Evolutionary conservation across 2,797 vertebrate genomes (phyloP), one percentile per base, ranked within the genome.

Genomic region (Epinephelus awoara): DNA sequence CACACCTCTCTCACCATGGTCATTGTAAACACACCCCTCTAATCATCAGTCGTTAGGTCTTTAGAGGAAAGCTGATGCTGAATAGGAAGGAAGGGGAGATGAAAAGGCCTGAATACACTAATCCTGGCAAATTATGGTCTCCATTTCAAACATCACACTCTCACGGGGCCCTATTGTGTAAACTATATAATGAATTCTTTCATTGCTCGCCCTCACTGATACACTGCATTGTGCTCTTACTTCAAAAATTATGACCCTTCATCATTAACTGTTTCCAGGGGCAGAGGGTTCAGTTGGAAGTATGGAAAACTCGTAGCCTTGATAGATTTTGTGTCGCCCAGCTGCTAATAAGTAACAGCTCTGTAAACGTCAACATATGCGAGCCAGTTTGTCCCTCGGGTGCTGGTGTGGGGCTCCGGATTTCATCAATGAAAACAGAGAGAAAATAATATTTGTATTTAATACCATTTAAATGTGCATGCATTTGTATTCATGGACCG

Each of bases 71-170:
- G 57, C 21, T 0, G 57, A 73, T 50, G 62, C 61, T 81, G 77
- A 89, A 83, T 59, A 79, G 71, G 44, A 85, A 84, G 71, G 72
- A 83, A 80, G 15, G 57, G 66, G 46, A 80, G 66, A 80, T 57
- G 70, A 86, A 79, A 87, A 72, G 52, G n/a, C 51, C 50, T 81
- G 62, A 87, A 85, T 77, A 40, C 63, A 67, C 83, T 85, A 92
- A 93, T 91, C 88, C 86, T 63, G 70, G 59, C 14, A 87, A 91
- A 93, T 91, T 72, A 82, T 71, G 46, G 81, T 87, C 62, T 92
- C 82, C 59, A 58, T 88, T 90, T 90, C 89, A 89, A 82, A 67
- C 72, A 42, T 76, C 70, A 66, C 68, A 44, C 72, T 50, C 77
- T 82, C 74, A 69, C 23, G 18, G 65, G 51, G 23, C 55, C 42